phyloP scores from a whole-genome alignment of 2,888 invertebrate genomes.

The Cheiracanthium punctorium region DNA sequence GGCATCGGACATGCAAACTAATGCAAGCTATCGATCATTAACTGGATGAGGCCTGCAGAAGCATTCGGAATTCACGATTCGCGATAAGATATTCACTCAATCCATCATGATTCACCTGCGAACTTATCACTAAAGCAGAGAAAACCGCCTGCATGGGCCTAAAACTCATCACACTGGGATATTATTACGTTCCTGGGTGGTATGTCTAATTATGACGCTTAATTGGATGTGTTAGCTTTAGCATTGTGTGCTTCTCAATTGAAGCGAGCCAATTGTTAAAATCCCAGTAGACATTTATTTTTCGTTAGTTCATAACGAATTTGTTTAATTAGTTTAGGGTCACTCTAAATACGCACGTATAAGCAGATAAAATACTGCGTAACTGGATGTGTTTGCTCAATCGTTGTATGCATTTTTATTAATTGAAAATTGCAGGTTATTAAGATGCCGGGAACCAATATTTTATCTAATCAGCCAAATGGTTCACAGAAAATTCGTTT shows the following conservation, averaged over 20 bases:
- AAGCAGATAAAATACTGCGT: no score
- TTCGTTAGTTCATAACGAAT: neutral
- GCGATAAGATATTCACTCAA: neutral
- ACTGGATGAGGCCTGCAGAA: neutral
- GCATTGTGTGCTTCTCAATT: no score
- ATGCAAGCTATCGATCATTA: neutral
- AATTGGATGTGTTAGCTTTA: constrained; percentile 1
- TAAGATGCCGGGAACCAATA: no score
- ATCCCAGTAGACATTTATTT: neutral
- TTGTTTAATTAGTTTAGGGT: neutral
- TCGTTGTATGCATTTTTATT: no score
- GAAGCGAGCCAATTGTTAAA: no score
- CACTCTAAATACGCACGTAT: no score
- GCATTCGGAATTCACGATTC: neutral
- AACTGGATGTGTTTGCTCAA: no score
- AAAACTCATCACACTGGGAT: neutral
- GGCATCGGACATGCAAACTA: no score
- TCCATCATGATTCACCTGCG: constrained; percentile 9
- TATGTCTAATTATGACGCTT: neutral
- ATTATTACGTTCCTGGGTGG: neutral
- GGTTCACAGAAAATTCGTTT: no score
- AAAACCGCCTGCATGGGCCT: neutral
- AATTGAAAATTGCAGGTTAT: no score
- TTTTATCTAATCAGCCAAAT: no score
- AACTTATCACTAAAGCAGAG: neutral